A percentile compares a stretch with the other conserved stretches of the same genome.
phyloP scores from a whole-genome alignment of 2,113 vertebrate genomes.

The Oncorhynchus masou region DNA sequence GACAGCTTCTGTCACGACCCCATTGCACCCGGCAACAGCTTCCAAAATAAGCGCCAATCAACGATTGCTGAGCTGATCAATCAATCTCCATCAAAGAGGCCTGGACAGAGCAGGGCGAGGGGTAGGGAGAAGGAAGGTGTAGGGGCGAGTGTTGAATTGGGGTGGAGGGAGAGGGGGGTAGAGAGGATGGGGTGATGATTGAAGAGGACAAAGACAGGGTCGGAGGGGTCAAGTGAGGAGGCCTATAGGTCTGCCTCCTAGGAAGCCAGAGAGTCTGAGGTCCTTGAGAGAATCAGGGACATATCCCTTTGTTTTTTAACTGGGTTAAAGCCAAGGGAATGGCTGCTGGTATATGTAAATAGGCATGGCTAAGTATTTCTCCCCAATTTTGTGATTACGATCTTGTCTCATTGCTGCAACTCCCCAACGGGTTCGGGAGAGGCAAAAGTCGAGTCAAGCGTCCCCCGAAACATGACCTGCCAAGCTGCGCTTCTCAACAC shows the following conservation, averaged over 20 bases:
- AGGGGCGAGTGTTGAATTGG: slow-evolving; percentile 54
- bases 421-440: too few species aligned
- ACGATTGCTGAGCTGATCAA: slow-evolving; percentile 70
- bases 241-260: slow-evolving; percentile 36
- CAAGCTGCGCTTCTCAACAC: too few species aligned
- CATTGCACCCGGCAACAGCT: slow-evolving; percentile 48
- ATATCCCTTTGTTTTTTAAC: slow-evolving; percentile 6
- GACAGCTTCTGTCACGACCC: slow-evolving; percentile 50
- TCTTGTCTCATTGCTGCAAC: too few species aligned
- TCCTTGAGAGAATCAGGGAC: slow-evolving; percentile 9
- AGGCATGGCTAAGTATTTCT: too few species aligned
- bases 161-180: slow-evolving; percentile 30
- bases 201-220: slow-evolving; percentile 76
- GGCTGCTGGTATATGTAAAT: background rate
- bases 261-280: slow-evolving; percentile 42
- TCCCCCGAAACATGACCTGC: too few species aligned
- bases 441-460: too few species aligned
- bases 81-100: slow-evolving; percentile 69
- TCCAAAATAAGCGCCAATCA: slow-evolving; percentile 59
- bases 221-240: slow-evolving; percentile 64
- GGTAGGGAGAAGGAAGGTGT: slow-evolving; percentile 15
- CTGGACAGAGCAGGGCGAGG: slow-evolving; percentile 33
- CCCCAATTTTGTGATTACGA: too few species aligned
- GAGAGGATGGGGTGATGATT: slow-evolving; percentile 68
- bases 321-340: background rate